Conservation (phyloP, 2,113 vertebrate genomes). For the Chloropsis hardwickii region DNA sequence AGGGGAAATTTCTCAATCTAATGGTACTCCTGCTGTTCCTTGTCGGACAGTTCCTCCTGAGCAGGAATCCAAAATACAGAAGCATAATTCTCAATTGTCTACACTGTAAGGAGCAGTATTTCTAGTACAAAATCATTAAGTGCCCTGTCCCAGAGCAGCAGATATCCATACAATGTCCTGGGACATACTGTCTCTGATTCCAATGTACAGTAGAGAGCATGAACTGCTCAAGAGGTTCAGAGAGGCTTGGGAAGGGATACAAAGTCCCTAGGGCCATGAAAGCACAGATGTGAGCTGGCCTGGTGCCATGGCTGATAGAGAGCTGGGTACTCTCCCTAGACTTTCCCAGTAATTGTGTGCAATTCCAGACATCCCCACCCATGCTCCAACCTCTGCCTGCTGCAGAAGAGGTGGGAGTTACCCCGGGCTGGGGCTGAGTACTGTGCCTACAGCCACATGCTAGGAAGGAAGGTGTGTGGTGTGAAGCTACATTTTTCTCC, state of each 20-base stretch:
- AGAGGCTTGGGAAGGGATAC: neutral
- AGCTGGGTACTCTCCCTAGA: neutral
- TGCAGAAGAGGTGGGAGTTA: neutral
- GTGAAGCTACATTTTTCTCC: neutral
- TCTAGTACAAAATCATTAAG: neutral
- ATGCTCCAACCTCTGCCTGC: neutral
- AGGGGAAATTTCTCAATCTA: neutral
- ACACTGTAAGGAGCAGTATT: neutral
- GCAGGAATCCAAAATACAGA: neutral
- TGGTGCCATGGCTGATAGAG: neutral
- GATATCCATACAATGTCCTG: neutral
- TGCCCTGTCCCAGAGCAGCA: neutral
- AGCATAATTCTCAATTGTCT: neutral
- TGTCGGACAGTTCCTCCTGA: neutral
- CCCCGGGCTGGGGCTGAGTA: accelerated
- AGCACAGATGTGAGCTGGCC: accelerated
- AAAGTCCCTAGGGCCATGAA: neutral
- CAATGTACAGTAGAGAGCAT: accelerated
- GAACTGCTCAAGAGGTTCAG: neutral
- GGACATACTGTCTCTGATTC: neutral
- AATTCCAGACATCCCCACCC: too few relatives aligned
- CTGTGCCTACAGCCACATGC: neutral
- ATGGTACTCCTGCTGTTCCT: neutral
- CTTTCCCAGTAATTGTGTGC: neutral
- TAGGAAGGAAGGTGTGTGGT: neutral